Conservation (phyloP, 92 coral and sea anemone species). For the Desmophyllum pertusum region DNA sequence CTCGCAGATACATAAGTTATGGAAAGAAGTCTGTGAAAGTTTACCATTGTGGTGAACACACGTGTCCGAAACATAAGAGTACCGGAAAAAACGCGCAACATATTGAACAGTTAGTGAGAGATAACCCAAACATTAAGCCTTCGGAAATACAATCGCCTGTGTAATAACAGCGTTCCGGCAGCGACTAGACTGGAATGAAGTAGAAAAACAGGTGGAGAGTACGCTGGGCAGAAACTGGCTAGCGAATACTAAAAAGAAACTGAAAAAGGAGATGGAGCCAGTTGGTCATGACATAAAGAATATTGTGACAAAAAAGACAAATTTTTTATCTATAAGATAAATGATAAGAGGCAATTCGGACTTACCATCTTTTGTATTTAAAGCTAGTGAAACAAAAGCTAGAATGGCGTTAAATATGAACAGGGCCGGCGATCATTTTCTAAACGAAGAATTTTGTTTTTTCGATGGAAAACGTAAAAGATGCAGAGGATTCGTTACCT, state of each 20-base stretch:
- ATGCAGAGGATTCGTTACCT: constrained; percentile 32
- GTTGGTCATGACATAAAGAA: background rate
- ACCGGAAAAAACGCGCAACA: background rate
- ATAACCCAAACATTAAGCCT: constrained; percentile 27
- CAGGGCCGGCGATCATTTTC: constrained; percentile 32
- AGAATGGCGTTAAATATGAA: constrained; percentile 33
- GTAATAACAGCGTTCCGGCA: background rate
- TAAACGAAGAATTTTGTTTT: constrained; percentile 43
- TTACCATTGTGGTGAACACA: background rate
- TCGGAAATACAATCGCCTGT: background rate
- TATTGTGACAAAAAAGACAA: background rate
- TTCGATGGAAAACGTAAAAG: constrained; percentile 51
- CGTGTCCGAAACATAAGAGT: background rate
- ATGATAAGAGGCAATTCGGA: constrained; percentile 19
- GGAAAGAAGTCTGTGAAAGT: constrained; percentile 3
- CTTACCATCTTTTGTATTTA: constrained; percentile 29
- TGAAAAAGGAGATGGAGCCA: constrained; percentile 2
- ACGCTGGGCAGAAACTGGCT: background rate
- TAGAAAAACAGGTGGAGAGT: background rate
- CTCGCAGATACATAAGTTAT: constrained; percentile 39
- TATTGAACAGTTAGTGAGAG: constrained; percentile 2
- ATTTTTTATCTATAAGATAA: background rate
- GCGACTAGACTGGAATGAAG: background rate
- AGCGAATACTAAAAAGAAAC: background rate
- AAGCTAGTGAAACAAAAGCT: constrained; percentile 31